Evolutionary conservation across 64 coral and sea anemone genomes (phyloP).

Genomic region (Orbicella faveolata): DNA sequence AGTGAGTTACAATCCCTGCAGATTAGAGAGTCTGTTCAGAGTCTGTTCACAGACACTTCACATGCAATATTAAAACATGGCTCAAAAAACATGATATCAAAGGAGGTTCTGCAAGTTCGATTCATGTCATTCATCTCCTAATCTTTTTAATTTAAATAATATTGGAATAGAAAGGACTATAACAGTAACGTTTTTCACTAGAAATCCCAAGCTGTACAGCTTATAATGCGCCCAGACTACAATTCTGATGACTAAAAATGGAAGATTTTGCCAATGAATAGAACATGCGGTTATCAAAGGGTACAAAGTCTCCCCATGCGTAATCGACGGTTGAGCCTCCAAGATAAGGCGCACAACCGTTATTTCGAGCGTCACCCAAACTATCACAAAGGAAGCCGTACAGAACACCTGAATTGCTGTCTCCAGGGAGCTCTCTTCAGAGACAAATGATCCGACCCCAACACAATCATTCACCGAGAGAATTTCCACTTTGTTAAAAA

Average conservation of each 20-base stretch:
- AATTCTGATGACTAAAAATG: constrained; percentile 49
- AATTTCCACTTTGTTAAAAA: constrained; percentile 44
- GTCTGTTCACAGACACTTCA: too few species aligned
- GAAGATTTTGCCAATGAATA: constrained; percentile 13
- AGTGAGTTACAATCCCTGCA: too few species aligned
- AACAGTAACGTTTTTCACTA: constrained; percentile 22
- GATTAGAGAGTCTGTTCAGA: too few species aligned
- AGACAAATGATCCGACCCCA: background rate
- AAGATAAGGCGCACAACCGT: too few species aligned
- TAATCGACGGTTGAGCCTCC: too few species aligned
- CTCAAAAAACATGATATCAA: too few species aligned
- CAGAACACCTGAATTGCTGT: constrained; percentile 28
- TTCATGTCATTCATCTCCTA: too few species aligned
- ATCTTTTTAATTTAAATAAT: too few species aligned
- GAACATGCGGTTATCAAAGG: background rate
- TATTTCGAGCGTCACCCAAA: too few species aligned
- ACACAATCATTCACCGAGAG: background rate
- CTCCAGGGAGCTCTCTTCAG: background rate
- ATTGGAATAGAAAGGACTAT: background rate
- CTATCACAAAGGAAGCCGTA: background rate
- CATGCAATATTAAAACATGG: too few species aligned
- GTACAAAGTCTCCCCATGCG: background rate
- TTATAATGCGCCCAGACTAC: constrained; percentile 4
- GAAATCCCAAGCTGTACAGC: constrained; percentile 28
- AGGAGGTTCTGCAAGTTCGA: too few species aligned